These are phyloP conservation scores for Mirza zaza DNA, from an alignment of 2,113 vertebrate species.

Conservation along the genomic window DNA sequence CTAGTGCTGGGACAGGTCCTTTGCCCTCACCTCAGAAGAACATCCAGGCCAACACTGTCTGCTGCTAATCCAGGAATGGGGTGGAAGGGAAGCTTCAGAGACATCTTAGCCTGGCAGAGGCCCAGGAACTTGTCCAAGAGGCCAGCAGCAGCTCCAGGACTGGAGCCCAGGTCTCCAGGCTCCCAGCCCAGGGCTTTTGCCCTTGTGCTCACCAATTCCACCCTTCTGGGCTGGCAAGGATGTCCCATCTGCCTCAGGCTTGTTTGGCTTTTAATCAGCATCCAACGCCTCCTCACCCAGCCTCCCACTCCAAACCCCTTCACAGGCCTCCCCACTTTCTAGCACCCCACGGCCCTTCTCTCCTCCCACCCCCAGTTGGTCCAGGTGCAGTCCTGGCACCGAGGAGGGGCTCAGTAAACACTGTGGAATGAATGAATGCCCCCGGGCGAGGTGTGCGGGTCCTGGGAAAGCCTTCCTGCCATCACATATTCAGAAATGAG, in stretches of 20 bases:
- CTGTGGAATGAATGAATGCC: neutral
- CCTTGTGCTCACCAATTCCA: neutral
- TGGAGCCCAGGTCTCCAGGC: neutral
- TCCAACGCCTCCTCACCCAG: neutral
- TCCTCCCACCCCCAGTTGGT: too few relatives aligned
- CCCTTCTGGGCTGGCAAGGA: neutral
- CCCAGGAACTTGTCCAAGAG: neutral
- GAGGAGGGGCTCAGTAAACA: accelerated
- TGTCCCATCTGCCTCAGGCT: neutral
- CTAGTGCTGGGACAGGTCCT: neutral
- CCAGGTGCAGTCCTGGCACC: neutral
- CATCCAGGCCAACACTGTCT: neutral
- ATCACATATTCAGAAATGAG: neutral
- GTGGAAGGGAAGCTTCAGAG: neutral
- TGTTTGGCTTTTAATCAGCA: neutral
- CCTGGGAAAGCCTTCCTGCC: neutral
- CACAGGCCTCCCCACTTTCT: neutral
- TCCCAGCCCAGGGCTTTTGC: neutral
- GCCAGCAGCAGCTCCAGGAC: neutral
- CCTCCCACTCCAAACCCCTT: neutral
- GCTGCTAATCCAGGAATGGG: neutral
- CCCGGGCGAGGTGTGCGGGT: neutral
- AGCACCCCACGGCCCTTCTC: too few relatives aligned
- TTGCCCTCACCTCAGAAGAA: neutral
- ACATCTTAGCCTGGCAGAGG: neutral